Percentiles rank a stretch among this genome's conserved stretches.
Evolutionary conservation across 2,888 invertebrate genomes (phyloP).

Genomic region (Creontiades dilutus): DNA sequence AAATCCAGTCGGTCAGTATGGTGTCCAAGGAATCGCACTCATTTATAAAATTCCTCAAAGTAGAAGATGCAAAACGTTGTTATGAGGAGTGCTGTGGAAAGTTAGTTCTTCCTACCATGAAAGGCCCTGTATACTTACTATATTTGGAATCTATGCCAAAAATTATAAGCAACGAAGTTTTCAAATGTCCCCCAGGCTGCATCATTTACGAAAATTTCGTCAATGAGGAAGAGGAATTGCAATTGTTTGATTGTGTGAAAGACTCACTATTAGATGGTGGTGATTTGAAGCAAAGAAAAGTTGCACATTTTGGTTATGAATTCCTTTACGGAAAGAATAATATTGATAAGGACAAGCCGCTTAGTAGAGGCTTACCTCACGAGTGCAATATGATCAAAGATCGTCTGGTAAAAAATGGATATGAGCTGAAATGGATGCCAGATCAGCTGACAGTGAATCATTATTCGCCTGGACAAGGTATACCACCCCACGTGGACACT

Average conservation of each 20-base stretch:
- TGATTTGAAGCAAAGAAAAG: conserved; percentile 88
- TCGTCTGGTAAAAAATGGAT: conserved; percentile 79
- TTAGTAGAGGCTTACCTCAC: conserved; percentile 84
- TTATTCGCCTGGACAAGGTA: conserved; percentile 94
- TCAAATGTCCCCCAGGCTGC: conserved; percentile 84
- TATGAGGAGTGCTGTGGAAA: conserved; percentile 83
- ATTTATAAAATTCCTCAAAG: conserved; percentile 83
- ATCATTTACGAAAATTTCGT: conserved; percentile 86
- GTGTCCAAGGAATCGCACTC: conserved; percentile 90
- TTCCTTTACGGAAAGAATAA: conserved; percentile 93
- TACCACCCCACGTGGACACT: conserved; percentile 96
- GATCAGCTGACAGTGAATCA: conserved; percentile 93
- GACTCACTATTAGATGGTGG: conserved; percentile 68
- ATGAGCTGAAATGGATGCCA: conserved; percentile 79
- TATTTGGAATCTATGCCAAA: conserved; percentile 80
- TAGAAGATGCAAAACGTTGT: conserved; percentile 81
- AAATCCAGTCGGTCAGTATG: conserved; percentile 84
- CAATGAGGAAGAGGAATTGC: conserved; percentile 83
- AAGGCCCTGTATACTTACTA: conserved; percentile 84
- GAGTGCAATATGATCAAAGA: conserved; percentile 85
- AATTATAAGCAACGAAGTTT: conserved; percentile 66
- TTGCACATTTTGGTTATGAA: conserved; percentile 94
- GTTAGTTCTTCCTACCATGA: conserved; percentile 81
- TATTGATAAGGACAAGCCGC: conserved; percentile 86
- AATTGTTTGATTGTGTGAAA: conserved; percentile 80